Conservation (phyloP, 2,888 invertebrate species). For the Augochlorella aurata region DNA sequence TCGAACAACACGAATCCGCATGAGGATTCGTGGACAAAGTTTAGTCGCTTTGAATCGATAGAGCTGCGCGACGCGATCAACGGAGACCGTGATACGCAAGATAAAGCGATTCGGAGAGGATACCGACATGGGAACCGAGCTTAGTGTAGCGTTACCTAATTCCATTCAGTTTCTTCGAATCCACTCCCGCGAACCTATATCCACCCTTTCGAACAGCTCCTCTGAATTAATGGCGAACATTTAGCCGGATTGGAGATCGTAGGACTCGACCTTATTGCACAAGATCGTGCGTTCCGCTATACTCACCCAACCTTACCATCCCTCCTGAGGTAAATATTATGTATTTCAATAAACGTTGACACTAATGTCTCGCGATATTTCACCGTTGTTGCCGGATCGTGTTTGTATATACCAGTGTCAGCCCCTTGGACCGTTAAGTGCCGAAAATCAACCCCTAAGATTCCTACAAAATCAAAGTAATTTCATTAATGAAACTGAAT, state of each 20-base stretch:
- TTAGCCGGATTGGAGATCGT: constrained; percentile 70
- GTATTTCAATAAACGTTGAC: constrained; percentile 13
- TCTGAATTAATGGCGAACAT: constrained; percentile 72
- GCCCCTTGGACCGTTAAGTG: background rate
- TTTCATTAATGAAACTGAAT: too few relatives aligned
- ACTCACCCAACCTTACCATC: background rate
- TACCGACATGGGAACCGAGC: constrained; percentile 10
- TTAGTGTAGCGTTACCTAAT: constrained; percentile 44
- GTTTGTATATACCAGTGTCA: background rate
- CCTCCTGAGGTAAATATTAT: constrained; percentile 13
- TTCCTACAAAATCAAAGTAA: too few relatives aligned
- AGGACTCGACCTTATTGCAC: constrained; percentile 44
- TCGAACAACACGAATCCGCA: background rate
- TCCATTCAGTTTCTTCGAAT: constrained; percentile 48
- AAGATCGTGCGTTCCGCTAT: constrained; percentile 8
- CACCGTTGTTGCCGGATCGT: background rate
- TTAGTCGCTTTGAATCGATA: background rate
- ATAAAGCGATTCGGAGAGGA: constrained; percentile 20
- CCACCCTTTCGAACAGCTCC: constrained; percentile 50
- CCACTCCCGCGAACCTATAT: constrained; percentile 19
- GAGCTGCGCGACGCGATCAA: background rate
- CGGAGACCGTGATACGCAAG: background rate
- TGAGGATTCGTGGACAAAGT: background rate
- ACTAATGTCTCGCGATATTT: background rate
- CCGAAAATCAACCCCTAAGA: background rate